Percentiles rank a stretch among this genome's conserved stretches.
Conservation (phyloP, 2,113 vertebrate genomes). For the Neodontobutis hainanensis region DNA sequence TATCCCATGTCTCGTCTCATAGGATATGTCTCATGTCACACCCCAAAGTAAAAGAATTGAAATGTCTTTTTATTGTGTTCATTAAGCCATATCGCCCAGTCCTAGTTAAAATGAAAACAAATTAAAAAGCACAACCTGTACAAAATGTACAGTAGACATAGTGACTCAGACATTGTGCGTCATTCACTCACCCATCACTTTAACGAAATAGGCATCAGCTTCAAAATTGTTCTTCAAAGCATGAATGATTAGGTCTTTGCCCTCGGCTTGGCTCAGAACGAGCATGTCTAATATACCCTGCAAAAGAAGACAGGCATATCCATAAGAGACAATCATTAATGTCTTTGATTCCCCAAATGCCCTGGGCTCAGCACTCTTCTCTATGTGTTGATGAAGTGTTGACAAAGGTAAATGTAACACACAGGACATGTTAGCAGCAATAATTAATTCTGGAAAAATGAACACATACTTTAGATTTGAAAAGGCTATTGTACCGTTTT, state of each 20-base stretch:
- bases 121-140: neutral
- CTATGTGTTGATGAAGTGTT: conserved; percentile 13
- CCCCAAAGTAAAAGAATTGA: too few species aligned
- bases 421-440: conserved; percentile 25
- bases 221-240: conserved; percentile 97
- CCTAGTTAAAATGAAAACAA: neutral
- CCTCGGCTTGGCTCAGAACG: conserved; percentile 83
- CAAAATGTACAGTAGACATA: neutral
- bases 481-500: conserved; percentile 13
- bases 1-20: too few species aligned
- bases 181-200: conserved; percentile 94
- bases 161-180: neutral
- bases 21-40: too few species aligned
- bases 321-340: conserved; percentile 50
- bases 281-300: conserved; percentile 97
- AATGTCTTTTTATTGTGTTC: too few species aligned
- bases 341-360: conserved; percentile 54
- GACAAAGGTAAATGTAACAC: conserved; percentile 17
- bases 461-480: conserved; percentile 14
- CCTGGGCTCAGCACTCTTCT: conserved; percentile 42
- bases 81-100: too few species aligned
- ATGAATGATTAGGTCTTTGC: conserved; percentile 85
- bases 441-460: conserved; percentile 42
- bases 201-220: conserved; percentile 97
- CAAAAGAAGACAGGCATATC: conserved; percentile 64